Evolutionary conservation across 2,888 invertebrate genomes (phyloP), one percentile per base, ranked within the genome.

Genomic region (Hypercompe scribonia): DNA sequence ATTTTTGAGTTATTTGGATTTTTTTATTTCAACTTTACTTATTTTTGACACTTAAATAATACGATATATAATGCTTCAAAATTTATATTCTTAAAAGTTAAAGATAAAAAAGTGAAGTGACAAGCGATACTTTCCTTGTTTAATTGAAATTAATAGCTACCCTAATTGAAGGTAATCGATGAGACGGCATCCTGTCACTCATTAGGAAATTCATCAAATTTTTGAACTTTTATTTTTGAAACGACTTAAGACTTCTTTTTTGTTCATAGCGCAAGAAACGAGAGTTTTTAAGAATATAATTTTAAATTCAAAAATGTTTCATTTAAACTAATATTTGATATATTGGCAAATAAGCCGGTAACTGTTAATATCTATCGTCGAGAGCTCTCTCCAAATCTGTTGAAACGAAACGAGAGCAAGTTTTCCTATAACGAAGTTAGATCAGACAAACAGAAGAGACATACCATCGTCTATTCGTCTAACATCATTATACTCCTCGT

Each of bases 361-460:
- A 61, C 31, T 61, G 18, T 31, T 18, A 61, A 31, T 31, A 36
- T 28, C 15, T 72, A 21, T 63, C 65, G 66, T 75, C 71, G 63
- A 73, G 76, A 74, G 71, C 74, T 79, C 83, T 84, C 78, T 82
- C 84, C 75, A 78, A 81, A 78, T 84, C 76, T 79, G 83, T 87
- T 78, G 81, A 77, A 82, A 78, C 79, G 73, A 71, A 81, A 78
- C 81, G 78, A 79, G 81, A 82, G 79, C 83, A 84, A 90, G 88
- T 88, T 89, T 84, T 84, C 84, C 85, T 85, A 85, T 91, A 91
- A 91, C 89, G 83, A 89, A 89, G 90, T 92, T 90, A 87, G 84
- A 85, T 82, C 88, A 88, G 87, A 90, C 90, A 90, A 91, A 89
- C 86, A 88, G 84, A 81, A 78, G 83, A 81, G 87, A 85, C 87